Evolutionary conservation across 2,888 invertebrate species (phyloP), one percentile per base, ranked within the genome.

Genomic region (Cephus pulcher): DNA sequence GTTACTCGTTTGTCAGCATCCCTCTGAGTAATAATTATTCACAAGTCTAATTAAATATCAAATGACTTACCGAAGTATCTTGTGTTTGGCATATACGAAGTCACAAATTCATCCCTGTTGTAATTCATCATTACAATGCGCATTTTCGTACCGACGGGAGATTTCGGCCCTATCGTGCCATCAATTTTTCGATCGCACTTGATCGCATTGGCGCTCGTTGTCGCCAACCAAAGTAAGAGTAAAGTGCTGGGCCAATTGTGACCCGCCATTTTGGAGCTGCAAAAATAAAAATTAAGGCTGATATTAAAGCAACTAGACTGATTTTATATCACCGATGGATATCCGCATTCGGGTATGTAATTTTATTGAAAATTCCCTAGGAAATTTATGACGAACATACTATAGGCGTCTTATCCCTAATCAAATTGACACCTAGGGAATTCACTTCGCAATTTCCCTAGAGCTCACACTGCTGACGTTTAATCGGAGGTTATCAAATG

Each of bases 21-120:
- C 15, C 56, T 9, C 9, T 56, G 2, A 56, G 9, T 56, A 15
- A 6, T 15, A 6, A 40, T 40, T 40, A 40, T 6, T 40, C 30
- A 6, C 30, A 11, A 30, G 11, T 15, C 30, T 70, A 30, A 70
- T 6, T 70, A 32, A 32, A 6, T 71, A 32, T 23, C 11, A 56
- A 56, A 69, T 12, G 30, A 87, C 88, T 88, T 78, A 91, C 91
- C 86, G 69, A 84, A 86, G 78, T 91, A 91, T 82, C 85, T 88
- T n/a, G 89, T 89, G 73, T 87, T 89, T 3, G 91, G 91, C 89
- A 90, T 89, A 73, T 89, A 91, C 30, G 85, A 85, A 75, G 82
- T 84, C 70, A 87, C 83, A 73, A 82, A 80, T n/a, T 91, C 90
- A 34, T 89, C 89, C 69, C 86, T 86, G 84, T 91, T 91, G 78